Evolutionary conservation across 2,113 vertebrate genomes (phyloP).

Genomic region (Sisor rabdophorus): DNA sequence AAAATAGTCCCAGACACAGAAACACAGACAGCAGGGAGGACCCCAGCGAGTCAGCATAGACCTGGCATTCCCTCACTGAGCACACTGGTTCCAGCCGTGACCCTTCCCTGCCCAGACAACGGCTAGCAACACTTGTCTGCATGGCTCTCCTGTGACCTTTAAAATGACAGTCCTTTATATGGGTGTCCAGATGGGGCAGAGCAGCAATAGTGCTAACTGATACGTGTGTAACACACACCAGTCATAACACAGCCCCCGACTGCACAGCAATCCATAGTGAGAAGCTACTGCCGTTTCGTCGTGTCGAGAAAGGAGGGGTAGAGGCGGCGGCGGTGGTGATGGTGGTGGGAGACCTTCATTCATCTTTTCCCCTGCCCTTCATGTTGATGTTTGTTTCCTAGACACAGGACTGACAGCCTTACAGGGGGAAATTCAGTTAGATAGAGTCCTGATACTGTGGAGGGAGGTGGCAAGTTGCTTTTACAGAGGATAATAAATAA

Average conservation of each 20-base stretch:
- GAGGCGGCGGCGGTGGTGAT: not conserved
- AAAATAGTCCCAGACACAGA: conserved; percentile 28
- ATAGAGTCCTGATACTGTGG: conserved; percentile 56
- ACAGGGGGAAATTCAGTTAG: conserved; percentile 50
- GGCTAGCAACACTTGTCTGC: conserved; percentile 74
- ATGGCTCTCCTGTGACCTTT: conserved; percentile 74
- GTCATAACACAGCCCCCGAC: conserved; percentile 68
- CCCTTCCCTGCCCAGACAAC: conserved; percentile 60
- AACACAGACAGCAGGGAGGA: conserved; percentile 55
- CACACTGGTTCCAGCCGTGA: conserved; percentile 45
- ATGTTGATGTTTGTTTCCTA: conserved; percentile 67
- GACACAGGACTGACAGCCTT: conserved; percentile 36
- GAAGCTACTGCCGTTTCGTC: conserved; percentile 37
- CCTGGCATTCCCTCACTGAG: conserved; percentile 60
- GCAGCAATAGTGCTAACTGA: conserved; percentile 63
- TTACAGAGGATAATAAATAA: conserved; percentile 34
- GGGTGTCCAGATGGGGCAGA: conserved; percentile 66
- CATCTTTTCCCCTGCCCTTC: conserved; percentile 65
- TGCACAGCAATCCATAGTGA: conserved; percentile 48
- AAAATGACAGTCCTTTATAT: conserved; percentile 76
- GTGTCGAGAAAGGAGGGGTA: conserved; percentile 25
- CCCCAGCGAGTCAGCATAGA: conserved; percentile 51
- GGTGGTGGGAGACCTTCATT: conserved; percentile 60
- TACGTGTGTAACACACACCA: conserved; percentile 75
- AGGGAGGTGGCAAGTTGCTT: conserved; percentile 32